Evolutionary conservation across 1,140 invertebrate species (phyloP), one percentile per base, ranked within the genome.

Genomic region (Hylyphantes graminicola): DNA sequence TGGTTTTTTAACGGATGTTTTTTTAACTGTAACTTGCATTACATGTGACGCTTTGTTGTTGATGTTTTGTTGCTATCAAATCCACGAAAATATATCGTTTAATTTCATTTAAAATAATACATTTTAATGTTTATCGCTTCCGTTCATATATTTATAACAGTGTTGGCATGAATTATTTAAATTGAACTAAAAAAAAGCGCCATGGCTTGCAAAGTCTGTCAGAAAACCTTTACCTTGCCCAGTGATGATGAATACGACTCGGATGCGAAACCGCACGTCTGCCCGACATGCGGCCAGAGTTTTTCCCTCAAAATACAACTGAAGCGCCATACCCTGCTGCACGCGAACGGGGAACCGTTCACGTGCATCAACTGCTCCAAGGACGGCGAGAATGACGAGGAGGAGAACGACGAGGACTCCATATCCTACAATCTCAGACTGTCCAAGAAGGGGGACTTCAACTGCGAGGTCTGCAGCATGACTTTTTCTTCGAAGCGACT

Each of bases 221-320:
- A 75, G 15, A 83, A 83, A 83, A n/a, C 51, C 9, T 83, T 74
- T 83, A 8, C 59, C 19, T 51, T 35, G 6, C 54, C 59, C 12
- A 9, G 2, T 2, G 80, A 83, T 12, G 72, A 73, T 81, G 10
- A 13, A 7, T 13, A 73, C 55, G 61, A 83, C 54, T 35, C 51
- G 3, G 72, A 83, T 83, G 80, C n/a, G 8, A 83, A 83, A 54
- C 80, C 80, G n/a, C 80, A 83, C 50, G 35, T 74, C 0, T 83
- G 80, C 48, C 74, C 6, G 2, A 75, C 72, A 0, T 83, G 80
- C 50, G 80, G 80, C 15, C 57, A 54, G 65, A 83, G 70, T 83
- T 83, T 83, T 75, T 74, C 80, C 15, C 15, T 83, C 0, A 83
- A 83, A 83, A 75, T 83, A 55, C 80, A 83, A 19, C 51, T 83